phyloP scores from a whole-genome alignment of 2,113 vertebrate genomes.

The Limnothrissa miodon region DNA sequence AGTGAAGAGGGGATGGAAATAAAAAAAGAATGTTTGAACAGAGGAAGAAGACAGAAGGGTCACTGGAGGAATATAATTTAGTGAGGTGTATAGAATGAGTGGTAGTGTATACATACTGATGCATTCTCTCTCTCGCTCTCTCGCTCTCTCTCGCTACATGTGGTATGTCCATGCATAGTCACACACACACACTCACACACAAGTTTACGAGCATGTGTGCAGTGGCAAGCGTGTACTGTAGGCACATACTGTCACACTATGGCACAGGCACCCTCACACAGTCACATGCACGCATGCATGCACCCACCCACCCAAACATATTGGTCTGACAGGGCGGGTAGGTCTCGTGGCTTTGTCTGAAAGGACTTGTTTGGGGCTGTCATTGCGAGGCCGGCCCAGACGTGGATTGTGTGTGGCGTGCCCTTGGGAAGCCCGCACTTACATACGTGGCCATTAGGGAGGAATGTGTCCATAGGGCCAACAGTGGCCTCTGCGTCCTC shows the following conservation, averaged over 20 bases:
- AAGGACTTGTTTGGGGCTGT: conserved; percentile 49
- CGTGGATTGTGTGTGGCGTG: not conserved
- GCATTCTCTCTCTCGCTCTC: not conserved
- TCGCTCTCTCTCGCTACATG: too few species aligned
- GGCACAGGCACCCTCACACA: not conserved
- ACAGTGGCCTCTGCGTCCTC: not conserved
- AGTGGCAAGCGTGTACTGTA: not conserved
- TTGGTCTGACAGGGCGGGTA: conserved; percentile 18
- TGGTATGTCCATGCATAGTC: not conserved
- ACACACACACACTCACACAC: not conserved
- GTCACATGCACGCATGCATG: conserved; percentile 9
- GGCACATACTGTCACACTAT: not conserved
- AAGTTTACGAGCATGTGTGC: not conserved
- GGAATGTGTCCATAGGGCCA: not conserved
- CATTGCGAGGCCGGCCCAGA: conserved; percentile 17
- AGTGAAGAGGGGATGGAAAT: not conserved
- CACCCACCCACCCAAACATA: conserved; percentile 20
- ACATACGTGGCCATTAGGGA: not conserved
- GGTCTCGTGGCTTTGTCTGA: conserved; percentile 40
- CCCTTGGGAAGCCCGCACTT: too few species aligned
- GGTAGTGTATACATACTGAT: not conserved
- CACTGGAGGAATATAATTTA: not conserved
- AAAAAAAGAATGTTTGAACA: not conserved
- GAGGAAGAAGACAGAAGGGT: not conserved
- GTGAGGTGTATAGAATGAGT: not conserved